Percentiles rank a stretch among this genome's conserved stretches.
Evolutionary conservation across 2,113 vertebrate species (phyloP).

Genomic region (Heteronetta atricapilla): DNA sequence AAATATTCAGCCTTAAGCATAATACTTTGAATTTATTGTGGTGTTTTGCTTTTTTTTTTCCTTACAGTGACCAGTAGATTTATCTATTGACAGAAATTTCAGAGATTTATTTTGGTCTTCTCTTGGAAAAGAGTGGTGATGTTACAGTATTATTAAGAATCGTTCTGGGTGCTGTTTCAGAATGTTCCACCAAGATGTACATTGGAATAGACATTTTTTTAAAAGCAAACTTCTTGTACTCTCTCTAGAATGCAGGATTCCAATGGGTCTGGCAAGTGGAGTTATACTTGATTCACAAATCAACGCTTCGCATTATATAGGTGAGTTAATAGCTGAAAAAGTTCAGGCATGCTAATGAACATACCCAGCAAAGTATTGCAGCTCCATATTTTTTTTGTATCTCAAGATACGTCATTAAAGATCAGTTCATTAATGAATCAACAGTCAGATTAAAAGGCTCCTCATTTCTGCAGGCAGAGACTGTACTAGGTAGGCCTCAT

Average conservation of each 20-base stretch:
- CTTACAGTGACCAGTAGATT: neutral
- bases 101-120: neutral
- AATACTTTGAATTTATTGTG: neutral
- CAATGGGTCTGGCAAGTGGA: constrained; percentile 86
- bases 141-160: neutral
- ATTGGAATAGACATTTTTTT: neutral
- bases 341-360: neutral
- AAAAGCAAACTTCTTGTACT: neutral
- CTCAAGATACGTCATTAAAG: neutral
- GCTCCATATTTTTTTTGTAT: neutral
- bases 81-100: neutral
- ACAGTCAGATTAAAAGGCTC: neutral
- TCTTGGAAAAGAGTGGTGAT: neutral
- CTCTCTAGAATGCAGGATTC: constrained; percentile 83
- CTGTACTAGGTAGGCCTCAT: neutral
- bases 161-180: neutral
- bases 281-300: constrained; percentile 85
- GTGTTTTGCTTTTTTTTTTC: neutral
- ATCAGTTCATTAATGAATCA: neutral
- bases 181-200: neutral
- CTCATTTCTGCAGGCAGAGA: neutral
- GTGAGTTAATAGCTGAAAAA: constrained; percentile 70
- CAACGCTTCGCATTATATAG: constrained; percentile 77
- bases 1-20: neutral
- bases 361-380: neutral